Evolutionary conservation across 2,888 invertebrate genomes (phyloP).

Genomic region (Acanthosoma haemorrhoidale): DNA sequence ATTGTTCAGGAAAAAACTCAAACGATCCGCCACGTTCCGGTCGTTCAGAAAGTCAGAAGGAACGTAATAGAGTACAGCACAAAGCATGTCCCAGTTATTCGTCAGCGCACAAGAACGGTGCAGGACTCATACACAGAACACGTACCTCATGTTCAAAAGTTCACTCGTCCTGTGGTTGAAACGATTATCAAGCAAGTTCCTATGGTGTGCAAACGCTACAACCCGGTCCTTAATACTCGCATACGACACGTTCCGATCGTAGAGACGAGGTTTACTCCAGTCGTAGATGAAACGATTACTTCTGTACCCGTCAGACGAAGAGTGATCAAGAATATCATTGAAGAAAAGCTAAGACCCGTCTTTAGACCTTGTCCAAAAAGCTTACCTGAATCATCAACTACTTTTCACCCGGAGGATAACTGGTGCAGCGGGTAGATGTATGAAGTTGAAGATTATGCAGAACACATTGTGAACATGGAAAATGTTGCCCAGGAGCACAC

Average conservation of each 20-base stretch:
- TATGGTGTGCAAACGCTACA: background rate
- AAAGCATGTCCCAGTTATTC: background rate
- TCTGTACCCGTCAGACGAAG: slow-evolving; percentile 1
- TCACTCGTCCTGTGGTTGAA: background rate
- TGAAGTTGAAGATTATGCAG: too few relatives aligned
- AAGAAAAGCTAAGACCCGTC: background rate
- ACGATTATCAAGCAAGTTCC: slow-evolving; percentile 19
- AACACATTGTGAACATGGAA: too few relatives aligned
- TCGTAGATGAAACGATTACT: background rate
- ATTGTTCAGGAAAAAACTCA: background rate
- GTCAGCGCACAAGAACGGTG: background rate
- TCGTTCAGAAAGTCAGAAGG: background rate
- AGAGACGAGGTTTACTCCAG: background rate
- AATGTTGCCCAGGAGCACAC: too few relatives aligned
- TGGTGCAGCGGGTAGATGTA: too few relatives aligned
- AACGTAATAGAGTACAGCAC: background rate
- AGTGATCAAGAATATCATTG: background rate
- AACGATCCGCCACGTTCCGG: slow-evolving; percentile 18
- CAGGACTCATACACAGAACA: slow-evolving; percentile 19
- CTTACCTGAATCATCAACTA: too few relatives aligned
- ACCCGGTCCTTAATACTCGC: background rate
- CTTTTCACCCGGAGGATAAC: too few relatives aligned
- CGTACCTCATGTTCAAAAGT: slow-evolving; percentile 15
- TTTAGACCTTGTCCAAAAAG: background rate
- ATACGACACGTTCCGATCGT: slow-evolving; percentile 15